phyloP scores from a whole-genome alignment of 2,888 invertebrate species.

The Lamellibrachia satsuma region DNA sequence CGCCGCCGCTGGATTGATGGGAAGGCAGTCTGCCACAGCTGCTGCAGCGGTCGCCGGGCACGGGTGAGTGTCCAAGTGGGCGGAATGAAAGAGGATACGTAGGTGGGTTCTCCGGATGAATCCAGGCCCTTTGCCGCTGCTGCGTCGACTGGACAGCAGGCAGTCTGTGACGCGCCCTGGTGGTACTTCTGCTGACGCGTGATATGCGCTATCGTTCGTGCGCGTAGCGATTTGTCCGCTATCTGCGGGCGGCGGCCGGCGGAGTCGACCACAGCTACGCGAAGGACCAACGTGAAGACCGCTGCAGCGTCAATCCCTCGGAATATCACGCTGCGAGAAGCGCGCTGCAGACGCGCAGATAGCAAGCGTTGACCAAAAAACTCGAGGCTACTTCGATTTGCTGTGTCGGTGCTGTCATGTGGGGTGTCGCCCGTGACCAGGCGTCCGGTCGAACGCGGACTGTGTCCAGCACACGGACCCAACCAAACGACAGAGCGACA shows the following conservation, averaged over 20 bases:
- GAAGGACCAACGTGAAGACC: neutral
- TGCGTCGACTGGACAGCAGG: neutral
- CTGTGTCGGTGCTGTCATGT: neutral
- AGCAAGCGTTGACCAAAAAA: neutral
- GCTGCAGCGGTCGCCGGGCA: neutral
- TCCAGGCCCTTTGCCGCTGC: neutral
- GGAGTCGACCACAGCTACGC: neutral
- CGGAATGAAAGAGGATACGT: neutral
- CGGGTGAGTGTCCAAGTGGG: neutral
- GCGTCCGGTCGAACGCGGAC: neutral
- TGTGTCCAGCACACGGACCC: neutral
- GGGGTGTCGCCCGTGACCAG: neutral
- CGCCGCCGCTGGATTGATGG: neutral
- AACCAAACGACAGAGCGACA: neutral
- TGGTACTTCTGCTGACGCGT: neutral
- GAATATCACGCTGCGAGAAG: neutral
- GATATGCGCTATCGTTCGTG: conserved; percentile 4
- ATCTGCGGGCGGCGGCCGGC: neutral
- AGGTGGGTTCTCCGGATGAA: neutral
- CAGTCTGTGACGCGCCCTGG: neutral
- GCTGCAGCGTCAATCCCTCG: neutral
- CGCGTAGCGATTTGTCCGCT: neutral
- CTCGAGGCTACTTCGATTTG: neutral
- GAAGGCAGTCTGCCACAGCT: neutral
- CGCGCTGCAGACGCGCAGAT: neutral